Base-by-base conservation (phyloP, 2,888 invertebrate species). In the Drosophila pullipes region DNA sequence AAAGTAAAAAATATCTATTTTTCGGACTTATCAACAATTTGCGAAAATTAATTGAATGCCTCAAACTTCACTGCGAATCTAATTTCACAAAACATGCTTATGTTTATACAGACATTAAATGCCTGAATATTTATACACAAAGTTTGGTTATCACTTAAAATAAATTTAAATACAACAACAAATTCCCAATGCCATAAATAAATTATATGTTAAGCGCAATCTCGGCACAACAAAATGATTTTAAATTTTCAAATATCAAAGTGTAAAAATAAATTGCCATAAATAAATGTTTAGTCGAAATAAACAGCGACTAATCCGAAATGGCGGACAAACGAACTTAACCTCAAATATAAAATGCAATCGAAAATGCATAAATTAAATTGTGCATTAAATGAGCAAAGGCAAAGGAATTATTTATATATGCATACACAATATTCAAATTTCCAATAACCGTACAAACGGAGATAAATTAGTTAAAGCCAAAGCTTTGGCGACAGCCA, bases 341-440 rank as follows among this genome's bases (percentile, higher is more conserved):
- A 72, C 71, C 79, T 62, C 72, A 72, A 72, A 72, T 61, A 54
- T 63, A 69, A 76, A 81, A 76, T 75, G 66, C 68, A 75, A 78
- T 78, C 58, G 69, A 74, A 82, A 81, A 78, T 81, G 61, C 72
- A 82, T 84, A 78, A 73, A 82, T 78, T 81, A 74, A 73, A 81
- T 73, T 74, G 60, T 30, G 16, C 65, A 68, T 74, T 50, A 78
- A 78, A 78, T 68, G 35, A 44, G 28, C 64, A 65, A 52, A 22
- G 35, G 52, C 66, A 61, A 62, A 62, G 30, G 31, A 50, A 53
- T 59, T 52, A 62, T n/a, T 33, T n/a, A 25, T 35, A 66, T 50
- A 44, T 25, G 22, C 35, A 30, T 30, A 37, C 22, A 30, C 41
- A 41, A 50, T 58, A 68, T 49, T 53, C 30, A 39, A 65, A 39